A percentile compares a stretch with the other conserved stretches of the same genome.
Conservation (phyloP, 2,113 vertebrate genomes). For the Hemiscyllium ocellatum region DNA sequence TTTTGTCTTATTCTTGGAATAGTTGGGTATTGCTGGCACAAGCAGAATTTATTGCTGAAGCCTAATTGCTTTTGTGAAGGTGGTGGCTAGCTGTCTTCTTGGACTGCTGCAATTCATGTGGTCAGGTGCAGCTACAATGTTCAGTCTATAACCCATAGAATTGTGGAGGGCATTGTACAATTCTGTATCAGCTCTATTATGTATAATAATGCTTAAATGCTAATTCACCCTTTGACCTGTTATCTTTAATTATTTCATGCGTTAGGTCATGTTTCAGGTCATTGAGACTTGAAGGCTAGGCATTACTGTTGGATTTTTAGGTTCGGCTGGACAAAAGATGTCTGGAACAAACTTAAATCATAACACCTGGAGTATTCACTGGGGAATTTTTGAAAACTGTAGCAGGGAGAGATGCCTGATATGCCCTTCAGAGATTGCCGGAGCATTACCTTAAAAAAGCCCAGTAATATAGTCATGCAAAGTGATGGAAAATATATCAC, state of each 20-base stretch:
- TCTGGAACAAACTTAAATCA: neutral
- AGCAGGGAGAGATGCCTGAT: neutral
- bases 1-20: too few species aligned
- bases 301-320: neutral
- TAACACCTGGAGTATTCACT: neutral
- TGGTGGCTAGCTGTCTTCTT: too few species aligned
- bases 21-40: too few species aligned
- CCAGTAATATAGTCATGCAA: neutral
- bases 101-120: too few species aligned
- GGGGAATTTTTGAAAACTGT: constrained; percentile 9
- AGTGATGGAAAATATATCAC: constrained; percentile 22
- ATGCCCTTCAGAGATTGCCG: constrained; percentile 1
- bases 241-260: neutral
- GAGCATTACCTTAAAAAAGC: constrained; percentile 9
- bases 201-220: neutral
- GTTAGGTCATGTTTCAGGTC: neutral
- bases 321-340: neutral
- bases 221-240: neutral
- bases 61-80: too few species aligned
- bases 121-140: neutral
- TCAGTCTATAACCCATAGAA: neutral
- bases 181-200: neutral
- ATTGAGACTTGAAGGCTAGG: neutral
- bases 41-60: too few species aligned
- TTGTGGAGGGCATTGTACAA: neutral